Base-by-base conservation (phyloP, 1,140 invertebrate species). In the Scaptomyza hsui region DNA sequence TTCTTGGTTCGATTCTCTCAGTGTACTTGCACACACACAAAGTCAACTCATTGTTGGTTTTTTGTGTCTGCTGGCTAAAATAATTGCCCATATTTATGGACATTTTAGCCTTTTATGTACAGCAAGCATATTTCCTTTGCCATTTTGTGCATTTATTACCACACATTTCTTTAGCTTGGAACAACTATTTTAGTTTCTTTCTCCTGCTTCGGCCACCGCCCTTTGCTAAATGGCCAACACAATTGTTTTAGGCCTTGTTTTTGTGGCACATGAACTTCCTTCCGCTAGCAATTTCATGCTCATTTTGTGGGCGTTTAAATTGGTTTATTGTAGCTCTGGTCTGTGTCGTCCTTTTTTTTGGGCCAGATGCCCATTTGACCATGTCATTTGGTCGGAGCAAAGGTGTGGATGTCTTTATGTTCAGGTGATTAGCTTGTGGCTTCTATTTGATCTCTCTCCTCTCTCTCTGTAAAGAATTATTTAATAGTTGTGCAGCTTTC, bases 41-140 rank as follows among this genome's bases (percentile, higher is more conserved):
- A 51, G 42, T 7, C 5, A 35, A 21, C 35, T 32, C 35, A 29
- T 59, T 29, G 42, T 32, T 45, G 49, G 49, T 47, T 26, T 47
- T 45, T 52, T 73, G 55, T 74, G 78, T 77, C 55, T 73, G 69
- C 68, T 70, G 57, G 63, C 29, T 60, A 74, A 83, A 76, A 85
- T 89, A 88, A 89, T 88, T 89, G 83, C 26, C 72, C 72, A 79
- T 89, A 88, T 89, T 88, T 88, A 89, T 88, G 83, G 72, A 72
- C 74, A 89, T 89, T 89, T 79, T 76, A 83, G 78, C 75, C 83
- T 83, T 89, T 88, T 88, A 89, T 88, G 82, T 69, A 29, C 51
- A 67, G 78, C 82, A 81, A 67, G 78, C 82, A 81, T 80, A 88
- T 71, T 86, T 88, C 75, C 74, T 76, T 88, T 77, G 64, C 51